Percentiles rank a stretch among this genome's conserved stretches.
Conservation (phyloP, 2,797 vertebrate genomes). For the Lophius americanus region DNA sequence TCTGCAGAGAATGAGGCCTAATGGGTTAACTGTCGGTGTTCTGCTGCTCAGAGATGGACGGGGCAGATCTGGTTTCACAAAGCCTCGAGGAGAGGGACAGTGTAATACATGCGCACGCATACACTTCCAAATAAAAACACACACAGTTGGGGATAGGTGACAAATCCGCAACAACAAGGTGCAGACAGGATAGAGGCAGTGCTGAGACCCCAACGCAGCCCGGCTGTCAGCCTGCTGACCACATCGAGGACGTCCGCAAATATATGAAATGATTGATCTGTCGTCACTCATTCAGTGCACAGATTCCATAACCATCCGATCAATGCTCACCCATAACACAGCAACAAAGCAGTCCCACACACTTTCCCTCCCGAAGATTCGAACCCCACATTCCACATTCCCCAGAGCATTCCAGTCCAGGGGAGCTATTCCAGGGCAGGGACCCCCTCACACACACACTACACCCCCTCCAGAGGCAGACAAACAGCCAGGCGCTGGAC, state of each 20-base stretch:
- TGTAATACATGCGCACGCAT: slow-evolving; percentile 13
- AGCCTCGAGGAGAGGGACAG: slow-evolving; percentile 46
- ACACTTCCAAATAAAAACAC: slow-evolving; percentile 5
- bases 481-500: slow-evolving; percentile 27
- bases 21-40: slow-evolving; percentile 75
- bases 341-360: slow-evolving; percentile 30
- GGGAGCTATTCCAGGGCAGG: slow-evolving; percentile 81
- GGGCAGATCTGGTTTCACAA: slow-evolving; percentile 79
- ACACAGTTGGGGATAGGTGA: slow-evolving; percentile 47
- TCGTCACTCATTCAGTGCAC: slow-evolving; percentile 45
- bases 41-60: slow-evolving; percentile 71
- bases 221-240: slow-evolving; percentile 68
- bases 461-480: slow-evolving; percentile 30
- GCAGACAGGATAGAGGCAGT: slow-evolving; percentile 72
- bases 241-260: slow-evolving; percentile 65
- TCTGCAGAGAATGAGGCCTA: slow-evolving; percentile 71
- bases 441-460: background rate
- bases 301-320: slow-evolving; percentile 64
- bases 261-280: slow-evolving; percentile 68
- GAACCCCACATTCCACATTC: slow-evolving; percentile 67
- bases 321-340: slow-evolving; percentile 25
- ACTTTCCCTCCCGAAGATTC: slow-evolving; percentile 51
- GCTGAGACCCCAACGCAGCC: slow-evolving; percentile 38
- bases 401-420: slow-evolving; percentile 77
- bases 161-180: slow-evolving; percentile 73